Conservation (phyloP, 2,797 vertebrate genomes). For the Threskiornis aethiopicus region DNA sequence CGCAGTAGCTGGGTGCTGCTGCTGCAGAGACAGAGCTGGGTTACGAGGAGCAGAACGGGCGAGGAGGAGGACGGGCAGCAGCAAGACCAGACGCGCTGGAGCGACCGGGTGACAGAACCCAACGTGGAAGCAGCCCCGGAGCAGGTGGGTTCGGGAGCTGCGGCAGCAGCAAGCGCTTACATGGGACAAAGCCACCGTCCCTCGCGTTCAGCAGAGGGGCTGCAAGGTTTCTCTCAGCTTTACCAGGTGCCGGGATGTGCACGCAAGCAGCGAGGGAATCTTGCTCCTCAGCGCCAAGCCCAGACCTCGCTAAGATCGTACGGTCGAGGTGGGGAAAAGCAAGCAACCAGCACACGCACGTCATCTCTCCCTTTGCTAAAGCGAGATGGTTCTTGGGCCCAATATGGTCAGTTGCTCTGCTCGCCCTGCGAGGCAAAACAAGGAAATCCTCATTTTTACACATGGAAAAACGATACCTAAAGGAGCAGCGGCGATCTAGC, state of each 20-base stretch:
- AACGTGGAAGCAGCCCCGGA: fast-evolving
- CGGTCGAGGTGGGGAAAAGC: neutral
- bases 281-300: neutral
- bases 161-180: fast-evolving
- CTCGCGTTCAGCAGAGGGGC: neutral
- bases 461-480: fast-evolving
- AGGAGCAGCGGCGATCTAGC: neutral
- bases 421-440: neutral
- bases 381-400: too few species aligned
- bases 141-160: neutral
- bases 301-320: neutral
- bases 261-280: fast-evolving
- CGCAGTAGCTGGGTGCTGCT: fast-evolving
- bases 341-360: neutral
- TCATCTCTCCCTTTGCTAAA: neutral
- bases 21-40: neutral
- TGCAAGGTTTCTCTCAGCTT: neutral
- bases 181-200: neutral
- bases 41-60: fast-evolving
- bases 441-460: neutral
- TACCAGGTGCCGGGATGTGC: neutral
- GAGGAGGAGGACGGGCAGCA: neutral
- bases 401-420: neutral
- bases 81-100: neutral
- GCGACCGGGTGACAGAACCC: neutral